Percentiles rank a stretch among this genome's conserved stretches.
phyloP scores from a whole-genome alignment of 2,888 invertebrate genomes.

The Uropetala carovei region DNA sequence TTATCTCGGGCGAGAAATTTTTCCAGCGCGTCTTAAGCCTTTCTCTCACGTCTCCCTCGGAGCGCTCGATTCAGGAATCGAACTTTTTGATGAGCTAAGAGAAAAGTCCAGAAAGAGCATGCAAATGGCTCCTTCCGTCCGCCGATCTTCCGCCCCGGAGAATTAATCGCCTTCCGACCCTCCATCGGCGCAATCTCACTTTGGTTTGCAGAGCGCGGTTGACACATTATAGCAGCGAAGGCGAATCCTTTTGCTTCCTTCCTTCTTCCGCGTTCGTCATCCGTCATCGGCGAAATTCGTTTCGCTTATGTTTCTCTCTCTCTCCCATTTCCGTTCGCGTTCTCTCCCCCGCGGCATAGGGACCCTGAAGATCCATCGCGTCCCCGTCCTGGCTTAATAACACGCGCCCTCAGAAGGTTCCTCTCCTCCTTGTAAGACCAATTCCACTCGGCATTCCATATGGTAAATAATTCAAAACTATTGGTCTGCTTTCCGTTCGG shows the following conservation, averaged over 20 bases:
- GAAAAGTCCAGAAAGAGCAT: neutral
- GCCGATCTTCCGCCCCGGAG: neutral
- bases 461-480: constrained; percentile 62
- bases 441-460: constrained; percentile 61
- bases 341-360: neutral
- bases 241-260: neutral
- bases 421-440: neutral
- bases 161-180: neutral
- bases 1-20: neutral
- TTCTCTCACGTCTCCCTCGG: neutral
- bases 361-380: neutral
- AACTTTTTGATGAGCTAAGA: neutral
- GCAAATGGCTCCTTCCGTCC: neutral
- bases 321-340: neutral
- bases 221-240: neutral
- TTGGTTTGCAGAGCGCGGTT: neutral
- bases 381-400: neutral
- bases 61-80: neutral
- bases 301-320: neutral
- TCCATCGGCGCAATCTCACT: neutral
- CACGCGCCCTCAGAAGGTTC: neutral
- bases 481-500: constrained; percentile 47
- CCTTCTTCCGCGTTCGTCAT: neutral
- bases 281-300: neutral
- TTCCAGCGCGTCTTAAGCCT: neutral